Percentiles rank a stretch among this genome's conserved stretches.
Conservation (phyloP, 2,113 vertebrate genomes). For the Eptesicus fuscus region DNA sequence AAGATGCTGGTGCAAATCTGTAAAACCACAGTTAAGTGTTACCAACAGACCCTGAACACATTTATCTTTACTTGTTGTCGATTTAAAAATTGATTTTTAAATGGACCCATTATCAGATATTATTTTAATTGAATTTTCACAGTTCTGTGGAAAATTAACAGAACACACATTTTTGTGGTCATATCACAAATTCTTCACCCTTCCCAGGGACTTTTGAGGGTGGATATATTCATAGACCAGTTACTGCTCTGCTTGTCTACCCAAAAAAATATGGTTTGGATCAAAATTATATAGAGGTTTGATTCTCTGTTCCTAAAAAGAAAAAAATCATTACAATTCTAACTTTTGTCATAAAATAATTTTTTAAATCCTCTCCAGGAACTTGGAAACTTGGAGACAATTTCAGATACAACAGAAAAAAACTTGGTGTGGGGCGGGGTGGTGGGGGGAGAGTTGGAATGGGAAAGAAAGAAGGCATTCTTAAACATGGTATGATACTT, state of each 20-base stretch:
- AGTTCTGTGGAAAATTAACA: not conserved
- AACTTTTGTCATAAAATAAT: not conserved
- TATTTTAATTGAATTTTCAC: constrained; percentile 6
- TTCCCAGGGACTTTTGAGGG: not conserved
- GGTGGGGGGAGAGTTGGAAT: not conserved
- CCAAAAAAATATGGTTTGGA: not conserved
- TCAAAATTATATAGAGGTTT: not conserved
- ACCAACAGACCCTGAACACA: not conserved
- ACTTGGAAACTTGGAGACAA: not conserved
- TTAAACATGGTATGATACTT: not conserved
- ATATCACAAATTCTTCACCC: not conserved
- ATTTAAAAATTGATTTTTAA: not conserved
- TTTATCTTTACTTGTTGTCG: not conserved
- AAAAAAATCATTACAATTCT: not conserved
- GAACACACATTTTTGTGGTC: not conserved
- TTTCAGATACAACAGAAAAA: not conserved
- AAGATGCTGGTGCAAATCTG: not conserved
- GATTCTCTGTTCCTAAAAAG: not conserved
- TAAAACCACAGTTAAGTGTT: not conserved
- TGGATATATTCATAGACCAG: not conserved
- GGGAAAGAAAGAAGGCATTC: not conserved
- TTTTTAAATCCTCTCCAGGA: not conserved
- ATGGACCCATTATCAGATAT: not conserved
- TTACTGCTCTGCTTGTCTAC: not conserved
- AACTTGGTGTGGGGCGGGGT: not conserved